phyloP scores from a whole-genome alignment of 2,797 vertebrate genomes.

The Ara ararauna region DNA sequence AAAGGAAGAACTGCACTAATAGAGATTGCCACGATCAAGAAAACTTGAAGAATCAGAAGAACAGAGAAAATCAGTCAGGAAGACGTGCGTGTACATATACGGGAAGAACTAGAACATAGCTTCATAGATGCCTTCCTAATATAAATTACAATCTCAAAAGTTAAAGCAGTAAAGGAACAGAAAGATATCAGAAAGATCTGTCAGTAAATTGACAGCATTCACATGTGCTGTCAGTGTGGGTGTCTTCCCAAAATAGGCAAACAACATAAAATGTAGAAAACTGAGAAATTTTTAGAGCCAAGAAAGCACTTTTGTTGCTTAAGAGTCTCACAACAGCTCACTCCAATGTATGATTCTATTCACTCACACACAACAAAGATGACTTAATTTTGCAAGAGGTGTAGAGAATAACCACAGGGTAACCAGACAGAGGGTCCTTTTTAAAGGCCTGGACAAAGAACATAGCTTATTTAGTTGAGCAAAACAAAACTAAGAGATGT shows the following conservation, averaged over 20 bases:
- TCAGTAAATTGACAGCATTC: not conserved
- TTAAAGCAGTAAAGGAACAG: not conserved
- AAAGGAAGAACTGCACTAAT: not conserved
- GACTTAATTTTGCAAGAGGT: slow-evolving; percentile 11
- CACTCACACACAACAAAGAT: not conserved
- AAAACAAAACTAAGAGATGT: not conserved
- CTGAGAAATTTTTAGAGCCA: not conserved
- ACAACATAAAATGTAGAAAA: slow-evolving; percentile 13
- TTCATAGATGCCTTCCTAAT: not conserved
- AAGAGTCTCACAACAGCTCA: slow-evolving; percentile 11
- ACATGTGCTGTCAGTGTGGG: not conserved
- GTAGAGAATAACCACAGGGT: not conserved
- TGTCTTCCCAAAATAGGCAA: not conserved
- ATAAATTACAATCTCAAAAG: not conserved
- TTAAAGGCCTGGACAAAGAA: not conserved
- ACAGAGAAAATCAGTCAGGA: not conserved
- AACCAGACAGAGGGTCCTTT: not conserved
- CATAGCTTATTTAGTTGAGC: not conserved
- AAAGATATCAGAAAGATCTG: not conserved
- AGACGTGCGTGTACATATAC: not conserved
- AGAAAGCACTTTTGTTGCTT: not conserved
- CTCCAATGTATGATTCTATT: not conserved
- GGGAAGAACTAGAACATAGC: not conserved
- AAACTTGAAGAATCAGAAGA: not conserved
- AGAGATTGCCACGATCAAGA: not conserved